phyloP scores from a whole-genome alignment of 37 sponge, comb jelly and placozoan species.

The Aphrocallistes beatrix region DNA sequence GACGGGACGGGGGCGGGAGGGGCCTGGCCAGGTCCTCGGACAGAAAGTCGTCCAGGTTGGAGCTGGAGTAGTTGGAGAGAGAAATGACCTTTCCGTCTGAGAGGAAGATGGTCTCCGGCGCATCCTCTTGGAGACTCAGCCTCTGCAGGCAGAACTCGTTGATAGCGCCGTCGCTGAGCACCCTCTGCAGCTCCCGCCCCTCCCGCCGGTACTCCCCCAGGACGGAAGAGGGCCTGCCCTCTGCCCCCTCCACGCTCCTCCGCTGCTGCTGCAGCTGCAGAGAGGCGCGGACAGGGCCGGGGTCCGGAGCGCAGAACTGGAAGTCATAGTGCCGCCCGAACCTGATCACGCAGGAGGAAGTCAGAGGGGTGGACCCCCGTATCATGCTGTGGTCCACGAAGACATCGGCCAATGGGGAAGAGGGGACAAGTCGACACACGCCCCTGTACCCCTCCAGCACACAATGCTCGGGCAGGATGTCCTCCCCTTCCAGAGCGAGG shows the following conservation, averaged over 20 bases:
- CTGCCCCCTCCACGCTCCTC: neutral
- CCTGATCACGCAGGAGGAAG: conserved; percentile 25
- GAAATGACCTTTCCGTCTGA: neutral
- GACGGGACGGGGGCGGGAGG: neutral
- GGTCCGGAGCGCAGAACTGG: conserved; percentile 37
- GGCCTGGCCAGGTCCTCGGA: neutral
- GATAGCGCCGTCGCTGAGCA: conserved; percentile 26
- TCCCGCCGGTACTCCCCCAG: neutral
- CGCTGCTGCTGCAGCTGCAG: neutral
- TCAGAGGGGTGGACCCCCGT: conserved; percentile 25
- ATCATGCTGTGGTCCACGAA: conserved; percentile 34
- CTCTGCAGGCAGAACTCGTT: conserved; percentile 23
- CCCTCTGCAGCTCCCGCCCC: neutral
- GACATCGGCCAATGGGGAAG: conserved; percentile 31
- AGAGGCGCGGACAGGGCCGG: neutral
- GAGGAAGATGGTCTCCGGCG: neutral
- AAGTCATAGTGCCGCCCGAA: conserved; percentile 36
- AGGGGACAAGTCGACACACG: conserved; percentile 39
- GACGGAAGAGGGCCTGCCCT: neutral
- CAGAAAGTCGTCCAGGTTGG: neutral
- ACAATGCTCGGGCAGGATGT: conserved; percentile 57
- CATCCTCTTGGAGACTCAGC: neutral
- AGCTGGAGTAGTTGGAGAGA: conserved; percentile 11
- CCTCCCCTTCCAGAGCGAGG: conserved; percentile 12
- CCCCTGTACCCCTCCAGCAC: conserved; percentile 26